Conservation (phyloP, 2,888 invertebrate genomes). For the Nudaria mundana region DNA sequence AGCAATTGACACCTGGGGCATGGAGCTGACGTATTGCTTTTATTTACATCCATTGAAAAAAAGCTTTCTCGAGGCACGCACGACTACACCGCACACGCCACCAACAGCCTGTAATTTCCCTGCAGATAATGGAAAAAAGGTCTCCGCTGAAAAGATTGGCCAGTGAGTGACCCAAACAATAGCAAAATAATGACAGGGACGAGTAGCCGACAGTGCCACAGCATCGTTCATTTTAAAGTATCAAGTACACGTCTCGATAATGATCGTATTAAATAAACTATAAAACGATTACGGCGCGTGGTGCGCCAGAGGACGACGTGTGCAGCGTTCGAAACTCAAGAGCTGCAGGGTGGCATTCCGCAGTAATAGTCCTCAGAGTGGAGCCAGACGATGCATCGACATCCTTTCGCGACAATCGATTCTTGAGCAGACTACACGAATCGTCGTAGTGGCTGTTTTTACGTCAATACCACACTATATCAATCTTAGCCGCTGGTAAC, state of each 20-base stretch:
- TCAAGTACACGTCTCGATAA: constrained; percentile 33
- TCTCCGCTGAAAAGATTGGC: constrained; percentile 21
- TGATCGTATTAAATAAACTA: constrained; percentile 52
- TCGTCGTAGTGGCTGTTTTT: constrained; percentile 27
- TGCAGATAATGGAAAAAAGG: constrained; percentile 48
- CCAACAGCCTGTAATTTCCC: constrained; percentile 50
- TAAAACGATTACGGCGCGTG: constrained; percentile 54
- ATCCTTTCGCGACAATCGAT: constrained; percentile 54
- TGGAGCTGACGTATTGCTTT: constrained; percentile 18
- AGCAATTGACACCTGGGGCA: constrained; percentile 59
- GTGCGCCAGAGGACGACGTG: constrained; percentile 32
- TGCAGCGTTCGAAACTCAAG: constrained; percentile 60
- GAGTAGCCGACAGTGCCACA: constrained; percentile 8
- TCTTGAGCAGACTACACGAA: constrained; percentile 34
- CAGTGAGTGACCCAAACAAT: constrained; percentile 17
- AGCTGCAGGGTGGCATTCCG: constrained; percentile 71
- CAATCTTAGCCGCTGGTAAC: constrained; percentile 11
- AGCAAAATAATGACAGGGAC: constrained; percentile 12
- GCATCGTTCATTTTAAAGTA: constrained; percentile 25
- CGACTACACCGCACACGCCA: constrained; percentile 14
- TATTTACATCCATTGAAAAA: constrained; percentile 22
- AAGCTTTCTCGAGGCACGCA: constrained; percentile 21
- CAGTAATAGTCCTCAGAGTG: constrained; percentile 66
- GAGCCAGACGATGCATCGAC: constrained; percentile 32
- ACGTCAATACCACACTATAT: constrained; percentile 23